Base-by-base conservation (phyloP, 2,797 vertebrate species). In the Anableps anableps region DNA sequence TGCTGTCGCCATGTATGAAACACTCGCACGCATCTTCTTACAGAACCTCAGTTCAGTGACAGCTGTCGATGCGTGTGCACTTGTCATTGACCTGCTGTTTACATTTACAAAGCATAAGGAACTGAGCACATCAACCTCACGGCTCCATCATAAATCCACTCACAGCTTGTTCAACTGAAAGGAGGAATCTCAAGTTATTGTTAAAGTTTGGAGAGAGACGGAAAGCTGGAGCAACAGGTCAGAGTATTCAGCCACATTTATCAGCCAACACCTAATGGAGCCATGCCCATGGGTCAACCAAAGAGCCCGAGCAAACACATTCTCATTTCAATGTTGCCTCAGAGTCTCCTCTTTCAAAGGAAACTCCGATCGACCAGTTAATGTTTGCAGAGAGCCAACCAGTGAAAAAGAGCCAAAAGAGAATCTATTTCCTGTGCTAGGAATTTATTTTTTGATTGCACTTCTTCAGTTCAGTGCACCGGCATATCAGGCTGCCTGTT, bases 381-480 rank as follows among this genome's bases (percentile, higher is more conserved):
- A 75, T 89, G 87, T 82, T 89, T 82, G 83, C 80, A 85, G 83
- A 79, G 60, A 82, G 77, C 72, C 82, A 92, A 93, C 92, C 82
- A 88, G 81, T 55, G 73, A 68, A 60, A 83, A 71, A 53, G 34
- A 77, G 41, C 47, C 1, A 60, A 80, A 70, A 43, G 76, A 89
- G 83, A 76, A 73, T 66, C 77, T 73, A 70, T 88, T 90, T 77
- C 80, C 81, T 85, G 82, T 34, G 75, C 85, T 87, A 76, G 82
- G 83, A 88, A 83, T 91, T 83, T 88, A 83, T 91, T 82, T 86
- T 80, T 72, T 85, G 86, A 91, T 90, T 85, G 81, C 82, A 85
- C 91, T 91, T 85, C 74, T 78, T 83, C 66, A 75, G 64, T 83
- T 85, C 74, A 87, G 78, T 76, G 47, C 47, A 45, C 77, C 14